Conservation (phyloP, 1,140 invertebrate genomes). For the Lepidostoma basale region DNA sequence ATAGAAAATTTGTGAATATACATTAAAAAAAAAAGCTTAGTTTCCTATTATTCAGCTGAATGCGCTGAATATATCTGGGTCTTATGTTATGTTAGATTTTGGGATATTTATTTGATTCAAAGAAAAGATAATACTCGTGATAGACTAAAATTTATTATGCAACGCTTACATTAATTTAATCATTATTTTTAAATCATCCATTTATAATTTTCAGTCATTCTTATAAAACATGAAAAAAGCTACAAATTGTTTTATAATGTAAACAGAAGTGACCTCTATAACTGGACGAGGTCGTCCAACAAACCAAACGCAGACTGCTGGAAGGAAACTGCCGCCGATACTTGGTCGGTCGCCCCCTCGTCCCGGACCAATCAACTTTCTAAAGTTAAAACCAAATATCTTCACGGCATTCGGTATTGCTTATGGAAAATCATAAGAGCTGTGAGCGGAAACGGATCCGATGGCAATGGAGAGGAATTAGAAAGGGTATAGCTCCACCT, state of each 20-base stretch:
- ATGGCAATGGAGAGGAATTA: background rate
- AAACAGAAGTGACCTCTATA: constrained; percentile 40
- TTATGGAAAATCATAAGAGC: background rate
- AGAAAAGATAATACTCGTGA: constrained; percentile 21
- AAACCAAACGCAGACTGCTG: background rate
- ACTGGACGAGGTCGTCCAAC: constrained; percentile 14
- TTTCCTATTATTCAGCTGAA: too few relatives aligned
- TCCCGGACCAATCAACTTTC: background rate
- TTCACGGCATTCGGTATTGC: background rate
- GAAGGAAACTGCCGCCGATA: background rate
- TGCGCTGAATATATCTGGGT: too few relatives aligned
- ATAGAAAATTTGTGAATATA: too few relatives aligned
- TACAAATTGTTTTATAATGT: constrained; percentile 38
- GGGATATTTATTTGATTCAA: background rate
- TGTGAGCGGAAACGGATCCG: background rate
- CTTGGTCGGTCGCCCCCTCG: background rate
- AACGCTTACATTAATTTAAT: constrained; percentile 32
- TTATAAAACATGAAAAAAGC: constrained; percentile 46
- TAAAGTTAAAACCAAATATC: background rate
- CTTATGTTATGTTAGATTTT: too few relatives aligned
- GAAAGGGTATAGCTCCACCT: background rate
- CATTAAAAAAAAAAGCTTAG: too few relatives aligned
- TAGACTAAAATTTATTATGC: constrained; percentile 36
- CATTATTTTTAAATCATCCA: constrained; percentile 40
- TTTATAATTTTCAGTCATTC: constrained; percentile 46